Conservation (phyloP, 2,113 vertebrate species). For the Zosterops pallidus region DNA sequence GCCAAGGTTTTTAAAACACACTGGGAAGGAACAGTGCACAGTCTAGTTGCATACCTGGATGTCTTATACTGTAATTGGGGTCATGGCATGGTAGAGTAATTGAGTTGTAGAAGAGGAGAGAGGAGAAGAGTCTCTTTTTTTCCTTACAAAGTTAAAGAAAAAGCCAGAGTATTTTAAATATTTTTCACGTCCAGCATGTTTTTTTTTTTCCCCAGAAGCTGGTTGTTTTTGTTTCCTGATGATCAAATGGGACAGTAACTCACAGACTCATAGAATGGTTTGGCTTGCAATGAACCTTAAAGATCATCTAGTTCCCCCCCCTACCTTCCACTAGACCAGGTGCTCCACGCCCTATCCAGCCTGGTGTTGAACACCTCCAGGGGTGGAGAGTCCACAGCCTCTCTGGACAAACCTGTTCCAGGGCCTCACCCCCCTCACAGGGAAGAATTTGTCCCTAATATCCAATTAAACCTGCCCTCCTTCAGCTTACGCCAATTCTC, state of each 20-base stretch:
- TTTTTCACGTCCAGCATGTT: neutral
- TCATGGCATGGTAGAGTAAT: neutral
- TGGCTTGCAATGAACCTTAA: neutral
- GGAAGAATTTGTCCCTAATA: neutral
- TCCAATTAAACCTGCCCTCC: neutral
- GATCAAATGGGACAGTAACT: neutral
- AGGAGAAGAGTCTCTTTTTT: neutral
- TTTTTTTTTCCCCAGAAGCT: neutral
- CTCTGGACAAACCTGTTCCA: neutral
- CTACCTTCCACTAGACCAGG: neutral
- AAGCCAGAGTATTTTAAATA: neutral
- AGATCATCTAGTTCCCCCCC: neutral
- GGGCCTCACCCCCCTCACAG: neutral
- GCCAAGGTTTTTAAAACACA: neutral
- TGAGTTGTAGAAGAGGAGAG: neutral
- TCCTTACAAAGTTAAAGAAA: neutral
- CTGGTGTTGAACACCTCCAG: neutral
- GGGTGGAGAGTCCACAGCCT: neutral
- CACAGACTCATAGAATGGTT: neutral
- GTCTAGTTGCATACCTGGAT: neutral
- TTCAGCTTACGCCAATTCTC: neutral
- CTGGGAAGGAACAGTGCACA: neutral
- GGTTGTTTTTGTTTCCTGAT: neutral
- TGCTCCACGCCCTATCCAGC: neutral
- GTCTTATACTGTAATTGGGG: neutral